Percentiles rank a stretch among this genome's conserved stretches.
phyloP scores from a whole-genome alignment of 1,140 invertebrate genomes.

The Drosophila nasuta region DNA sequence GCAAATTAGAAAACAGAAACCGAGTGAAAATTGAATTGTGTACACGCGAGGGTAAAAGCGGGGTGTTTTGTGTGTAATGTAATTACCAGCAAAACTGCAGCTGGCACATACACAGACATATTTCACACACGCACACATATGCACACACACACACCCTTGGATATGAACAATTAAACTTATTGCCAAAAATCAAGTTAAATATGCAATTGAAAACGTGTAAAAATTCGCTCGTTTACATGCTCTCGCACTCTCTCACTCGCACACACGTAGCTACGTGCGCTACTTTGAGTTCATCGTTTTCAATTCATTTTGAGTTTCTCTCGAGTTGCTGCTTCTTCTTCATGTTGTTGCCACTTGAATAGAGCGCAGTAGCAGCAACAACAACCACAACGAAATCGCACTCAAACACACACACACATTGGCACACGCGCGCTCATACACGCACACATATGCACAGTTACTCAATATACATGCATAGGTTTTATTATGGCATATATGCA shows the following conservation, averaged over 20 bases:
- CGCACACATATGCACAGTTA: conserved; percentile 8
- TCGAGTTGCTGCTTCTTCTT: conserved; percentile 42
- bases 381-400: conserved; percentile 53
- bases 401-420: conserved; percentile 33
- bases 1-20: neutral
- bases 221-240: conserved; percentile 18
- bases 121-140: neutral
- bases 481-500: conserved; percentile 39
- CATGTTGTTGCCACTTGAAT: conserved; percentile 31
- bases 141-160: conserved; percentile 23
- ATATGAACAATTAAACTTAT: conserved; percentile 49
- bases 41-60: neutral
- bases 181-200: conserved; percentile 63
- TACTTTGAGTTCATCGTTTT: conserved; percentile 82
- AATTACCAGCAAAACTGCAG: neutral
- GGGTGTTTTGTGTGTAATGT: neutral
- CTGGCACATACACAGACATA: conserved; percentile 1
- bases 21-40: conserved; percentile 12
- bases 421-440: conserved; percentile 38
- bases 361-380: conserved; percentile 17
- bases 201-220: conserved; percentile 68
- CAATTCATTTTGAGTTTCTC: conserved; percentile 80
- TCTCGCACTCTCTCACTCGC: conserved; percentile 27
- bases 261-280: conserved; percentile 55
- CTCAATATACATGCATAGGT: conserved; percentile 52